Conservation (phyloP, 2,888 invertebrate genomes). For the Phlogophora meticulosa region DNA sequence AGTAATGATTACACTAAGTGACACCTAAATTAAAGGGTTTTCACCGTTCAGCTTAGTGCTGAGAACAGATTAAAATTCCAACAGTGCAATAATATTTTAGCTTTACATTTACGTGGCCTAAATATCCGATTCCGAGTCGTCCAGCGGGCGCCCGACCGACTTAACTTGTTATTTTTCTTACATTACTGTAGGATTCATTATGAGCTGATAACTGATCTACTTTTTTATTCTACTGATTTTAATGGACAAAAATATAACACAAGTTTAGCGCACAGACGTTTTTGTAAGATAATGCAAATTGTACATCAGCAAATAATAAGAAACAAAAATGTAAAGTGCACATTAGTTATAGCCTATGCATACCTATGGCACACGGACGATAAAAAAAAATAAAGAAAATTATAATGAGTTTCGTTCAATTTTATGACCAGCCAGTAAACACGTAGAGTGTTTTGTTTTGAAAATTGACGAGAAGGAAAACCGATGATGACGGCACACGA, state of each 20-base stretch:
- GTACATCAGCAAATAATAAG: not conserved
- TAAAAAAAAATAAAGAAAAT: constrained; percentile 47
- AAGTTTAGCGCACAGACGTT: not conserved
- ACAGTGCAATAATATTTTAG: too few relatives aligned
- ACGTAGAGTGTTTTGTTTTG: constrained; percentile 48
- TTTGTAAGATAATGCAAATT: constrained; percentile 15
- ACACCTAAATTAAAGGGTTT: too few relatives aligned
- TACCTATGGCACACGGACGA: not conserved
- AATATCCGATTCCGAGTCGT: too few relatives aligned
- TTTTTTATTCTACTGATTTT: constrained; percentile 4
- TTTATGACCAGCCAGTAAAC: constrained; percentile 46
- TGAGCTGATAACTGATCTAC: not conserved
- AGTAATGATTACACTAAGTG: too few relatives aligned
- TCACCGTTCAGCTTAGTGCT: too few relatives aligned
- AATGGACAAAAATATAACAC: not conserved
- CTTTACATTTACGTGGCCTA: too few relatives aligned
- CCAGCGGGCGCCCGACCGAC: too few relatives aligned
- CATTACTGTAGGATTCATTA: not conserved
- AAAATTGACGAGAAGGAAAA: constrained; percentile 29
- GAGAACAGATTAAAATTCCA: too few relatives aligned
- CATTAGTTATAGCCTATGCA: constrained; percentile 8
- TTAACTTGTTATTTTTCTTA: not conserved
- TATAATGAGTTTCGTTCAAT: constrained; percentile 47
- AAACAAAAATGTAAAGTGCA: constrained; percentile 10
- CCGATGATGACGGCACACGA: constrained; percentile 22